A percentile compares a stretch with the other conserved stretches of the same genome.
Evolutionary conservation across 2,888 invertebrate genomes (phyloP).

Genomic region (Sycophila texana): DNA sequence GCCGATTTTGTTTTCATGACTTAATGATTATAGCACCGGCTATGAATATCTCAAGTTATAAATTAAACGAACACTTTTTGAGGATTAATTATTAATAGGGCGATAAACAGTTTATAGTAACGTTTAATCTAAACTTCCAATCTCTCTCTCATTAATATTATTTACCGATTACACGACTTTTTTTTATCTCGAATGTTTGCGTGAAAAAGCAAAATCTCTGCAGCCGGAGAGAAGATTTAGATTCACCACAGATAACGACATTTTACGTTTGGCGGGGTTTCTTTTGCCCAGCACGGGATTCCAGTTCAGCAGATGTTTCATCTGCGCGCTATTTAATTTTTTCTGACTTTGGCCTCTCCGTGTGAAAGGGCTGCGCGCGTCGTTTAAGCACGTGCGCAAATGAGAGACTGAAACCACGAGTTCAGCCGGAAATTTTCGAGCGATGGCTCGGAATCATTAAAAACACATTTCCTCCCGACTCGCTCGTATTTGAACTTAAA

Average conservation of each 20-base stretch:
- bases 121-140: conserved; percentile 15
- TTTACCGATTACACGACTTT: neutral
- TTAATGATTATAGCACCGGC: conserved; percentile 1
- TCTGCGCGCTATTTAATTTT: conserved; percentile 27
- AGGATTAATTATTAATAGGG: conserved; percentile 27
- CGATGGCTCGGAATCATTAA: conserved; percentile 62
- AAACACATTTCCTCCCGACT: conserved; percentile 61
- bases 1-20: neutral
- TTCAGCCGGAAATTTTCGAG: conserved; percentile 58
- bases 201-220: neutral
- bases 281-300: conserved; percentile 1
- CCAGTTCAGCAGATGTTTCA: conserved; percentile 38
- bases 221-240: no score
- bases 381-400: conserved; percentile 54
- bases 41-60: conserved; percentile 12
- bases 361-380: neutral
- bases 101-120: neutral
- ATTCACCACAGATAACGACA: no score
- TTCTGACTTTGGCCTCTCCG: conserved; percentile 10
- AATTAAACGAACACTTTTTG: conserved; percentile 20
- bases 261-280: no score
- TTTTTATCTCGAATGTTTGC: neutral
- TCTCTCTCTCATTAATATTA: conserved; percentile 9
- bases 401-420: conserved; percentile 48
- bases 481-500: conserved; percentile 50